Evolutionary conservation across 2,797 vertebrate species (phyloP).

Genomic region (Sciaenops ocellatus): DNA sequence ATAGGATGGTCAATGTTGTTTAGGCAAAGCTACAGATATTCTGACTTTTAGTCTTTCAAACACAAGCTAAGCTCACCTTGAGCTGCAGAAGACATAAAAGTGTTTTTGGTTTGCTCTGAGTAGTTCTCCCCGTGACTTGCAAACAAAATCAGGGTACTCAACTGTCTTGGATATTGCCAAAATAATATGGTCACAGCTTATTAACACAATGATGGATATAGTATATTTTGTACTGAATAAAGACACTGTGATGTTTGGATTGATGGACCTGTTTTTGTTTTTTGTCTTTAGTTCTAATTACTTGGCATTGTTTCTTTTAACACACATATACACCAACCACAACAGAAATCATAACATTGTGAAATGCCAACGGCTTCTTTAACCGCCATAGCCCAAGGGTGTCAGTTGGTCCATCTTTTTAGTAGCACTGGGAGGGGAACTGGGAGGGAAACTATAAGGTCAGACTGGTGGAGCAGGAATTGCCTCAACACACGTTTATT

Average conservation of each 20-base stretch:
- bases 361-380: background rate
- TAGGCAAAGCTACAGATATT: background rate
- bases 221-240: too few relatives aligned
- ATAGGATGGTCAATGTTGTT: background rate
- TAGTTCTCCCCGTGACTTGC: too few relatives aligned
- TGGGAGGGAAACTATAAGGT: background rate
- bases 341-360: background rate
- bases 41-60: background rate
- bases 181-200: background rate
- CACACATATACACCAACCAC: background rate
- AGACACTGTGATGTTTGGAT: background rate
- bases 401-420: background rate
- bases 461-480: conserved; percentile 29
- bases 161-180: background rate
- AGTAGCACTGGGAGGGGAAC: background rate
- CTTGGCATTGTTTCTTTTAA: background rate
- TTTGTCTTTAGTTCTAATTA: background rate
- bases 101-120: background rate
- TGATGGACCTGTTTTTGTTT: background rate
- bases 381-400: background rate
- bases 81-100: background rate
- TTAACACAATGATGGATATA: background rate
- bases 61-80: background rate
- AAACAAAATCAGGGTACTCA: too few relatives aligned
- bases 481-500: background rate